These are phyloP conservation scores for Drosophila yooni DNA, from an alignment of 2,888 invertebrate genomes.

Conservation along the genomic window DNA sequence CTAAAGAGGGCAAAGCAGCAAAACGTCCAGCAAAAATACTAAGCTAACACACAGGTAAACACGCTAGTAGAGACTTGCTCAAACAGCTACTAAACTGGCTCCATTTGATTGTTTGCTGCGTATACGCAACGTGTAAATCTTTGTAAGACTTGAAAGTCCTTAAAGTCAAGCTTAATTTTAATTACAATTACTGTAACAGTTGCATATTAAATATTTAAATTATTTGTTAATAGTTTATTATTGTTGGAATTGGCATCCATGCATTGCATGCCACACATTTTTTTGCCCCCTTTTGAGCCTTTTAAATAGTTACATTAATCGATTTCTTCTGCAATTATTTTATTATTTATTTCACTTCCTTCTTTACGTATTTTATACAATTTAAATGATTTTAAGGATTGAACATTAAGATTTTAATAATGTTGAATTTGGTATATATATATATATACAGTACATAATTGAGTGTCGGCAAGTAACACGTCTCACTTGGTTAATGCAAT, in stretches of 20 bases:
- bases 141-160: constrained; percentile 1
- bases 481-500: constrained; percentile 57
- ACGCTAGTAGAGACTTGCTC: not conserved
- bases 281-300: not conserved
- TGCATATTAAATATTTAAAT: not conserved
- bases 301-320: not conserved
- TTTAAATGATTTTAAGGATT: not conserved
- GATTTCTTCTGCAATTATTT: not conserved
- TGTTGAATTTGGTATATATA: not conserved
- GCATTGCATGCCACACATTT: too few species aligned
- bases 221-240: not conserved
- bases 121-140: constrained; percentile 51
- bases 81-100: constrained; percentile 4
- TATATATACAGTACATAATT: not conserved
- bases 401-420: not conserved
- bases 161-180: not conserved
- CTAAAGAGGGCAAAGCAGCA: constrained; percentile 29
- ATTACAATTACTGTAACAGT: not conserved
- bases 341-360: not conserved
- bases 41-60: constrained; percentile 1
- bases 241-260: too few species aligned
- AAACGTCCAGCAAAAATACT: constrained; percentile 35
- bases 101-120: constrained; percentile 33
- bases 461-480: not conserved
- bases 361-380: not conserved